These are phyloP conservation scores for Argyra leucocephala DNA, from an alignment of 2,888 invertebrate genomes.

Conservation along the genomic window DNA sequence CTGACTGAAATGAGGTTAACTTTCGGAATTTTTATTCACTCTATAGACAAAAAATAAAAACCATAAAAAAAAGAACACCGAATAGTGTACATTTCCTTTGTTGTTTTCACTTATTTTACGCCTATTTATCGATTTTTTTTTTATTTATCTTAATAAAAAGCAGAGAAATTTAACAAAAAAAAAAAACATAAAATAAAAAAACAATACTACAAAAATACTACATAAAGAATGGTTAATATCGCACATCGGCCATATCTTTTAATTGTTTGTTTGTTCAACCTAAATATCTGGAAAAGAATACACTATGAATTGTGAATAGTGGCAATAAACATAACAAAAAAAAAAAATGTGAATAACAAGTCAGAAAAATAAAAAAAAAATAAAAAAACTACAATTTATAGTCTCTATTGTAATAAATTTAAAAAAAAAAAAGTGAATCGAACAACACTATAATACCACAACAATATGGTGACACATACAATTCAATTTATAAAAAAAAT, in stretches of 20 bases:
- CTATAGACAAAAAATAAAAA: background rate
- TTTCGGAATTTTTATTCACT: background rate
- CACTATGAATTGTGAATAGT: too few species aligned
- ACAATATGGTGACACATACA: too few species aligned
- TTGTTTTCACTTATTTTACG: slow-evolving; percentile 1
- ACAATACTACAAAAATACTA: background rate
- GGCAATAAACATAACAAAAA: too few species aligned
- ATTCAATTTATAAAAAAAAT: too few species aligned
- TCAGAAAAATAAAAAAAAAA: background rate
- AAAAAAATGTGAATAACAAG: too few species aligned
- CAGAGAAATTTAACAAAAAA: background rate
- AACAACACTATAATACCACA: too few species aligned
- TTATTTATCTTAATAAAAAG: background rate
- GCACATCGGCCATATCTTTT: slow-evolving; percentile 1
- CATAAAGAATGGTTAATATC: slow-evolving; percentile 3
- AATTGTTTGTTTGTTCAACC: slow-evolving; percentile 6
- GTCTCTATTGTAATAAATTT: slow-evolving; percentile 1
- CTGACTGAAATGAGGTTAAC: background rate
- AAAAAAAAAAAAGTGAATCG: background rate
- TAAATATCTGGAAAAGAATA: background rate
- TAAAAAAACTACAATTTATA: background rate
- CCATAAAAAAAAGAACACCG: background rate
- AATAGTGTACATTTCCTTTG: background rate
- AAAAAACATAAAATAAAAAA: background rate
- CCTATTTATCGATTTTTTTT: slow-evolving; percentile 3